Evolutionary conservation across 1,140 invertebrate genomes (phyloP).

Genomic region (Diachasma alloeum): DNA sequence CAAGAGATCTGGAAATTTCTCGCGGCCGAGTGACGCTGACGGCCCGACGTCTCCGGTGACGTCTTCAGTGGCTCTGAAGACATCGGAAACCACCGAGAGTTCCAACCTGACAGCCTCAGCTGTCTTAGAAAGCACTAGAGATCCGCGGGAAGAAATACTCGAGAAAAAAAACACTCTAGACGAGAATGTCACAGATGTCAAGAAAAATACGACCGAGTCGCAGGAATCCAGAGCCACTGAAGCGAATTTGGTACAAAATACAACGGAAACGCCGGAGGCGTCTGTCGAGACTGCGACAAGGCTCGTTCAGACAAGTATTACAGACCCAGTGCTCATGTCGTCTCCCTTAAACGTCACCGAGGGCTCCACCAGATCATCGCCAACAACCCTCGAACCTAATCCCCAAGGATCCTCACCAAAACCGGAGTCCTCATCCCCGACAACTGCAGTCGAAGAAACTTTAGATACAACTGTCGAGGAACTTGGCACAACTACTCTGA

Average conservation of each 20-base stretch:
- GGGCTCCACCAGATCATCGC: not conserved
- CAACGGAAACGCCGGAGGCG: slow-evolving; percentile 7
- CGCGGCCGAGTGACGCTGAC: slow-evolving; percentile 16
- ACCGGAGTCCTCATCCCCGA: not conserved
- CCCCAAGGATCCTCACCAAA: not conserved
- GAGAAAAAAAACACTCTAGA: slow-evolving; percentile 31
- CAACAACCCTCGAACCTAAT: not conserved
- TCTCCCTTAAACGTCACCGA: slow-evolving; percentile 33
- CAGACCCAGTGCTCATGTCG: slow-evolving; percentile 29
- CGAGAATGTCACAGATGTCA: slow-evolving; percentile 41
- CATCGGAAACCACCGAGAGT: not conserved
- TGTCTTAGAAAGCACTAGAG: not conserved
- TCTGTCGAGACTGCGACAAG: not conserved
- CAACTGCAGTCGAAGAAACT: not conserved
- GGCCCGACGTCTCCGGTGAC: not conserved
- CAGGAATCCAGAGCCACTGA: not conserved
- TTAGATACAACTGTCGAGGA: not conserved
- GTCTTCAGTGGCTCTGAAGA: not conserved
- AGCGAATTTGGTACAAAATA: slow-evolving; percentile 12
- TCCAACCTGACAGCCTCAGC: not conserved
- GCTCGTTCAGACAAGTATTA: slow-evolving; percentile 34
- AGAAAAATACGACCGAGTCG: not conserved
- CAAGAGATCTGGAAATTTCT: slow-evolving; percentile 40
- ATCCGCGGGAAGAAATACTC: slow-evolving; percentile 11
- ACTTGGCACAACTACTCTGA: not conserved